A percentile compares a stretch with the other conserved stretches of the same genome.
Conservation (phyloP, 2,888 invertebrate species). For the Coleophora flavipennella region DNA sequence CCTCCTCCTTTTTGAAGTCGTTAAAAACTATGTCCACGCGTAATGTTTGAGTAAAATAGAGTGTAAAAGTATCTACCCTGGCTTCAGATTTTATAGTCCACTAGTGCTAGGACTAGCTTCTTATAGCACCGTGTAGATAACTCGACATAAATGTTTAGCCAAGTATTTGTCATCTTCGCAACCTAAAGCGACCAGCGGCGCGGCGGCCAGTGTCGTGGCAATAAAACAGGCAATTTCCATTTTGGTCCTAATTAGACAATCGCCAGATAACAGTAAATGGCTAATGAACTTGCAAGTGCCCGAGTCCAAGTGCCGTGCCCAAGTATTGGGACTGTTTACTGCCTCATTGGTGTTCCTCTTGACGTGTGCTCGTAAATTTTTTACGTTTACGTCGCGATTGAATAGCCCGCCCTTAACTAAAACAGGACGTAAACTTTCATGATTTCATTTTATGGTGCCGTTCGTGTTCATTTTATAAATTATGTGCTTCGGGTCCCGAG, state of each 20-base stretch:
- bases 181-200: too few species aligned
- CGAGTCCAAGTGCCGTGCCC: conserved; percentile 47
- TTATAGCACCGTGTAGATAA: too few species aligned
- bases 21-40: too few species aligned
- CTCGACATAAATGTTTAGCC: too few species aligned
- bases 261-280: conserved; percentile 44
- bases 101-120: too few species aligned
- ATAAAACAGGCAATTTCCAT: neutral
- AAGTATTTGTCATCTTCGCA: too few species aligned
- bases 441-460: conserved; percentile 60
- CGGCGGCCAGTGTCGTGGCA: too few species aligned
- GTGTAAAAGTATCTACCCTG: too few species aligned
- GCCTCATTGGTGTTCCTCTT: conserved; percentile 69
- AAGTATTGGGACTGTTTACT: conserved; percentile 60
- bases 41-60: too few species aligned
- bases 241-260: conserved; percentile 14
- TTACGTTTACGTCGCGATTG: conserved; percentile 67
- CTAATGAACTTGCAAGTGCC: conserved; percentile 53
- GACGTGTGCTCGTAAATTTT: conserved; percentile 69
- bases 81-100: too few species aligned
- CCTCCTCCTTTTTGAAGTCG: too few species aligned
- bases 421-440: conserved; percentile 68
- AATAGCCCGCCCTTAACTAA: conserved; percentile 68
- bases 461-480: conserved; percentile 70
- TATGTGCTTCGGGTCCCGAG: conserved; percentile 32